A percentile compares a stretch with the other conserved stretches of the same genome.
These are phyloP conservation scores for Geococcyx californianus DNA, from an alignment of 2,113 vertebrate species.

Conservation along the genomic window DNA sequence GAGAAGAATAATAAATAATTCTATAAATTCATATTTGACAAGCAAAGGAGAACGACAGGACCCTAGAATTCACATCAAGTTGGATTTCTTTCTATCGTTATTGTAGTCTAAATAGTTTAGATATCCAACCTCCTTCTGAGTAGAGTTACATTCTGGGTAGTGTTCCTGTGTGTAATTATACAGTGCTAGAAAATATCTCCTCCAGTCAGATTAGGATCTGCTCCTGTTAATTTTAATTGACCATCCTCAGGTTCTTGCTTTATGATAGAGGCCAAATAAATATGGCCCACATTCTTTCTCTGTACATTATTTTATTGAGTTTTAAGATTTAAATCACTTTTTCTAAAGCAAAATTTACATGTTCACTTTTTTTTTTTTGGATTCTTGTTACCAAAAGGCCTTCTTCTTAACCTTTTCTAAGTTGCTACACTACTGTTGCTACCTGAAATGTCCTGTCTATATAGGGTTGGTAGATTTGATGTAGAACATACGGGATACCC, in stretches of 20 bases:
- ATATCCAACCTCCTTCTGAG: not conserved
- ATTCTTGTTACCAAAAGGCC: not conserved
- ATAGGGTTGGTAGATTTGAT: not conserved
- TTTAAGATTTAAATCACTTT: not conserved
- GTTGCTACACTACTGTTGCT: not conserved
- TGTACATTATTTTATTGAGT: not conserved
- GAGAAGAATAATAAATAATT: not conserved
- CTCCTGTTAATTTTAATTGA: not conserved
- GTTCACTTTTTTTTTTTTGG: not conserved
- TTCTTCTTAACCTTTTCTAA: not conserved
- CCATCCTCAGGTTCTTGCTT: not conserved
- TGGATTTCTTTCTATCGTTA: not conserved
- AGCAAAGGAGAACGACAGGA: not conserved
- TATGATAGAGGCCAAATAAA: not conserved
- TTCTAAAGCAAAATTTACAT: not conserved
- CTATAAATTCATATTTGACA: not conserved
- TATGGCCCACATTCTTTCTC: not conserved
- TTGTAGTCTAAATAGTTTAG: not conserved
- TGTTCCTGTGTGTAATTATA: not conserved
- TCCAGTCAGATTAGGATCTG: not conserved
- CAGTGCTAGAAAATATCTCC: not conserved
- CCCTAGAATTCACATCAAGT: not conserved
- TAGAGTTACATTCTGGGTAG: not conserved
- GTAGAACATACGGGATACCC: fast-evolving
- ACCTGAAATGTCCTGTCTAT: not conserved